These are phyloP conservation scores for Gymnobelideus leadbeateri DNA, from an alignment of 2,113 vertebrate species.

Conservation along the genomic window DNA sequence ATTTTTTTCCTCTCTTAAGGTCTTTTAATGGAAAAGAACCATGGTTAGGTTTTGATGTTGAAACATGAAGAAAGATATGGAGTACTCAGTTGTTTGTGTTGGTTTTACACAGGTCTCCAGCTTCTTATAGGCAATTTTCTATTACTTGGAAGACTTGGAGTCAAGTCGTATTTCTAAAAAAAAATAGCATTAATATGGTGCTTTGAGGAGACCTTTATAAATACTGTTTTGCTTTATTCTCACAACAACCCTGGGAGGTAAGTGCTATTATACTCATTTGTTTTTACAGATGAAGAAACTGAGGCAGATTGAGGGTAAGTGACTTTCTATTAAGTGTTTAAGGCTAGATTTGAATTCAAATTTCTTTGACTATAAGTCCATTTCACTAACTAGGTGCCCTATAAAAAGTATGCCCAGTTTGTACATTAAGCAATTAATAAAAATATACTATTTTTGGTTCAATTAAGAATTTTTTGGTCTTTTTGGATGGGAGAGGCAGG, in stretches of 20 bases:
- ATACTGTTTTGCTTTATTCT: not conserved
- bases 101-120: not conserved
- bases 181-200: not conserved
- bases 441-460: not conserved
- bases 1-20: slow-evolving; percentile 33
- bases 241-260: not conserved
- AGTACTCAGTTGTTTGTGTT: not conserved
- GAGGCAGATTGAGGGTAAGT: not conserved
- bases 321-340: not conserved
- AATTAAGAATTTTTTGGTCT: too few relatives aligned
- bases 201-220: not conserved
- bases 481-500: too few relatives aligned
- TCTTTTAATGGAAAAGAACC: not conserved
- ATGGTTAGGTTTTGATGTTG: not conserved
- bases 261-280: not conserved
- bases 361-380: not conserved
- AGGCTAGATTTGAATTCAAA: not conserved
- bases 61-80: not conserved
- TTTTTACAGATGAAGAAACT: not conserved
- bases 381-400: not conserved
- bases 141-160: not conserved
- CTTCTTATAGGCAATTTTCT: not conserved
- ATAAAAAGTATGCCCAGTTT: not conserved
- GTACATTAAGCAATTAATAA: not conserved
- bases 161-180: not conserved